Conservation (phyloP, 2,888 invertebrate species). For the Calameuta filiformis region DNA sequence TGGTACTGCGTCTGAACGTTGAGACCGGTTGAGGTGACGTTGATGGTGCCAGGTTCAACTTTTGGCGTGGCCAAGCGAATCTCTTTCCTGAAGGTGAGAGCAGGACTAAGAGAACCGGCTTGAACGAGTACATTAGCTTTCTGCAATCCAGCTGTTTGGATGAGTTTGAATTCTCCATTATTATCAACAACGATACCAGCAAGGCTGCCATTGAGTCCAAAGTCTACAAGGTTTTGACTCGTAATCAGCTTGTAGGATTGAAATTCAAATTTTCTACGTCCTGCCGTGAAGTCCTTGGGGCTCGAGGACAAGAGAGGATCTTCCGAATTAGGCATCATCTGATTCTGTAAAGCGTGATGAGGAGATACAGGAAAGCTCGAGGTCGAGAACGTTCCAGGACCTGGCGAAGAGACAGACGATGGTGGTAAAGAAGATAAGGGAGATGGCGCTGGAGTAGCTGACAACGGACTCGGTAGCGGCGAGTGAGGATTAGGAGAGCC, state of each 20-base stretch:
- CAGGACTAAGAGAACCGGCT: constrained; percentile 54
- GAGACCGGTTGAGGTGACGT: constrained; percentile 36
- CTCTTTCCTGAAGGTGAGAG: constrained; percentile 59
- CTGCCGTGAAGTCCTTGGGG: constrained; percentile 78
- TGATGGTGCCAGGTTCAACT: constrained; percentile 47
- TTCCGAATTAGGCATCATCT: constrained; percentile 90
- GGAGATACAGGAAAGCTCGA: constrained; percentile 63
- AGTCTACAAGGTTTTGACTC: constrained; percentile 69
- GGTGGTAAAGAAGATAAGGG: constrained; percentile 63
- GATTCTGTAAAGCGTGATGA: constrained; percentile 74
- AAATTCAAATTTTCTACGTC: constrained; percentile 69
- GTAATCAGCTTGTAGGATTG: constrained; percentile 70
- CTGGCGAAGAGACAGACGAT: constrained; percentile 61
- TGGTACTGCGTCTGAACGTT: constrained; percentile 41
- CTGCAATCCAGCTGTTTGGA: constrained; percentile 69
- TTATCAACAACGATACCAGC: constrained; percentile 73
- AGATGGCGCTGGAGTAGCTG: constrained; percentile 73
- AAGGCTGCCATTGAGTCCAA: constrained; percentile 68
- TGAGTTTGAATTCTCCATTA: constrained; percentile 73
- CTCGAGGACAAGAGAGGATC: constrained; percentile 86
- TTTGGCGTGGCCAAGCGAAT: constrained; percentile 55
- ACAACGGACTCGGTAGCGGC: constrained; percentile 74
- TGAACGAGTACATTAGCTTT: constrained; percentile 63
- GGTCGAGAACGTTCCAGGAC: constrained; percentile 56
- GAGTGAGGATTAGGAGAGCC: constrained; percentile 67